These are phyloP conservation scores for Colossoma macropomum DNA, from an alignment of 2,113 vertebrate genomes.

Conservation along the genomic window DNA sequence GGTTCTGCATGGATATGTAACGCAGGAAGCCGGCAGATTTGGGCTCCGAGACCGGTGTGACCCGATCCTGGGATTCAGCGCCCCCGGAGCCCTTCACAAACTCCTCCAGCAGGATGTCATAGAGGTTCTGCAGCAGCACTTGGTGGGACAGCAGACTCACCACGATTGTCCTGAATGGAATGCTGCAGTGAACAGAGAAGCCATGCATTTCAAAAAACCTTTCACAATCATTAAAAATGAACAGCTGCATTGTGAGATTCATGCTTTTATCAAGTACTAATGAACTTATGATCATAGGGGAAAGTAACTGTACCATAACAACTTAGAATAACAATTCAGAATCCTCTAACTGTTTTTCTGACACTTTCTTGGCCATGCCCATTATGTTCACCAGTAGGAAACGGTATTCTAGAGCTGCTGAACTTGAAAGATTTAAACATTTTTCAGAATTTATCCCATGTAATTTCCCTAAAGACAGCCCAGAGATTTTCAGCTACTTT, in stretches of 20 bases:
- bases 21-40: constrained; percentile 89
- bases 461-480: no score
- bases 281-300: no score
- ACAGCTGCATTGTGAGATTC: not conserved
- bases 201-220: not conserved
- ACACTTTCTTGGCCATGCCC: no score
- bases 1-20: constrained; percentile 96
- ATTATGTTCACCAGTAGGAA: no score
- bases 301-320: no score
- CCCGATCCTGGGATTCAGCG: constrained; percentile 71
- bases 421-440: no score
- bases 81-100: constrained; percentile 86
- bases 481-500: no score
- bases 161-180: constrained; percentile 95
- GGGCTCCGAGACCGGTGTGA: constrained; percentile 78
- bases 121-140: constrained; percentile 95
- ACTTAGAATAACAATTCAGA: no score
- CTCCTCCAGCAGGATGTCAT: constrained; percentile 93
- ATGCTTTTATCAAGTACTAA: not conserved
- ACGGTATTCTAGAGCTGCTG: no score
- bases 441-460: no score
- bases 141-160: constrained; percentile 97
- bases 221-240: not conserved
- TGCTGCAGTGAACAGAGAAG: constrained; percentile 72
- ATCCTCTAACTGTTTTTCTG: no score